Conservation (phyloP, 2,113 vertebrate genomes). For the Alosa alosa region DNA sequence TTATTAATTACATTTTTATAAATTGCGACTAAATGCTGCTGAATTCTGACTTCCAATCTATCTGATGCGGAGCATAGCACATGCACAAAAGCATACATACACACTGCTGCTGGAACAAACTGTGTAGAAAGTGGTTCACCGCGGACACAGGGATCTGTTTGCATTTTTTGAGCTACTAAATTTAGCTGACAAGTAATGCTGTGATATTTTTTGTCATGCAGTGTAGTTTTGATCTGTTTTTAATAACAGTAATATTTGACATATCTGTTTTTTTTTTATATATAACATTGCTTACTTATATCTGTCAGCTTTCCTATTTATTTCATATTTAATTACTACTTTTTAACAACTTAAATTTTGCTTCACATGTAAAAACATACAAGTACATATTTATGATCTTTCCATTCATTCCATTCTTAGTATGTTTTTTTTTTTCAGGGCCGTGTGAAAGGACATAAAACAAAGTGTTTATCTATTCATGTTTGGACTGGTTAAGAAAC, state of each 20-base stretch:
- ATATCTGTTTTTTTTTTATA: background rate
- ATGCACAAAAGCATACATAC: no score
- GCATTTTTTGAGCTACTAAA: no score
- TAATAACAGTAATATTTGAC: background rate
- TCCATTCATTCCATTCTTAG: background rate
- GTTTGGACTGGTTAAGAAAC: background rate
- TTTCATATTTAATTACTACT: background rate
- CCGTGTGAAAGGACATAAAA: background rate
- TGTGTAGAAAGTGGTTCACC: no score
- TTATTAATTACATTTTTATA: no score
- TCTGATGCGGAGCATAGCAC: no score
- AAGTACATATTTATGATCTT: background rate
- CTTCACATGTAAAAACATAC: background rate
- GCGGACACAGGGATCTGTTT: no score
- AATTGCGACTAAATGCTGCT: no score
- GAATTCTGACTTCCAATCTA: no score
- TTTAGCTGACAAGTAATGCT: no score
- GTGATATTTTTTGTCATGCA: background rate
- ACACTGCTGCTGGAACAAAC: no score
- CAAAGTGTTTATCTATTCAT: background rate
- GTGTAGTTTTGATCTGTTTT: background rate
- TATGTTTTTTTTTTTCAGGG: background rate
- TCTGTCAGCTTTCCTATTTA: background rate
- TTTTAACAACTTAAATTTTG: background rate
- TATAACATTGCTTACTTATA: background rate